Evolutionary conservation across 2,888 invertebrate genomes (phyloP).

Genomic region (Cheilosia scutellata): DNA sequence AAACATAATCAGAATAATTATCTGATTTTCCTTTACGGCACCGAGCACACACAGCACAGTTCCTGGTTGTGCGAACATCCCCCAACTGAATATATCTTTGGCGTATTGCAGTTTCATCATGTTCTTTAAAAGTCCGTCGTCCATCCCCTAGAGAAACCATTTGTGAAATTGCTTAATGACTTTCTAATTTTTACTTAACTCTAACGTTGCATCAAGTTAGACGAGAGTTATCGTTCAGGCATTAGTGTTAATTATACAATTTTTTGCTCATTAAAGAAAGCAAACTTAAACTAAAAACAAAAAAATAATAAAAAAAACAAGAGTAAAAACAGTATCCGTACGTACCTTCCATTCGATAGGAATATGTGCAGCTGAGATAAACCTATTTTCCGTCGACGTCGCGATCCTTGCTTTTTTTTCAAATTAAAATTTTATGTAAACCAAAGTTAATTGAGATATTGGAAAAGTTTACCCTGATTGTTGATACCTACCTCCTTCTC

Average conservation of each 20-base stretch:
- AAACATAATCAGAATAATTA: slow-evolving; percentile 72
- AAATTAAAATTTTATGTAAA: slow-evolving; percentile 38
- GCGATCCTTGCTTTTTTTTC: background rate
- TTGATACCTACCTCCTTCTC: slow-evolving; percentile 14
- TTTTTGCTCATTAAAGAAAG: slow-evolving; percentile 63
- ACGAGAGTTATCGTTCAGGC: slow-evolving; percentile 70
- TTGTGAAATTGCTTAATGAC: slow-evolving; percentile 78
- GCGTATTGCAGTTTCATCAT: slow-evolving; percentile 59
- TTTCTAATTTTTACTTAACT: slow-evolving; percentile 76
- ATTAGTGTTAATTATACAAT: slow-evolving; percentile 77
- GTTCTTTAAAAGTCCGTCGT: slow-evolving; percentile 37
- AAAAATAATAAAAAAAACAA: slow-evolving; percentile 7
- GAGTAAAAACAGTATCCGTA: background rate
- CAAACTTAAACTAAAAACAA: slow-evolving; percentile 49
- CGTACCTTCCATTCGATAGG: background rate
- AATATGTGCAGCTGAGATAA: slow-evolving; percentile 27
- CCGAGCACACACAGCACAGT: background rate
- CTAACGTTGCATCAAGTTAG: slow-evolving; percentile 55
- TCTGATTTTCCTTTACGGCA: slow-evolving; percentile 53
- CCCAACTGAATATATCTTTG: slow-evolving; percentile 35
- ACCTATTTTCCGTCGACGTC: background rate
- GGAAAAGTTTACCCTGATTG: slow-evolving; percentile 64
- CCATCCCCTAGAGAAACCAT: slow-evolving; percentile 65
- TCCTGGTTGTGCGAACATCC: background rate
- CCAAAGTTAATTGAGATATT: slow-evolving; percentile 68